Evolutionary conservation across 1,140 invertebrate species (phyloP).

Genomic region (Sipha flava): DNA sequence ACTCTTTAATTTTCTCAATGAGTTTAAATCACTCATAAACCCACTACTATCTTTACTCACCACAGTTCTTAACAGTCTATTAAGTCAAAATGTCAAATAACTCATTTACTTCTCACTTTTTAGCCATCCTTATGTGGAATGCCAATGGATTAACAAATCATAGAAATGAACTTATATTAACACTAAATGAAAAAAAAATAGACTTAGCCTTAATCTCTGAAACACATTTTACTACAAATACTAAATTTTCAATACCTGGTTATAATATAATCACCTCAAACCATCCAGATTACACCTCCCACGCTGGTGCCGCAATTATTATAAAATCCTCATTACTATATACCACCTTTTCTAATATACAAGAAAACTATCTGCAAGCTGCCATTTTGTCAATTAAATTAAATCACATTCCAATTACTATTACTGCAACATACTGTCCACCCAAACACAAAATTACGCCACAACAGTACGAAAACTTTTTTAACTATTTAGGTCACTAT

Average conservation of each 20-base stretch:
- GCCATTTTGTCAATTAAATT: not conserved
- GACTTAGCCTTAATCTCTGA: no score
- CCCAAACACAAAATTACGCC: not conserved
- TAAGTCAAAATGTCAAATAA: not conserved
- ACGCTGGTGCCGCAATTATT: conserved; percentile 21
- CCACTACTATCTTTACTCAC: conserved; percentile 1
- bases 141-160: conserved; percentile 36
- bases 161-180: conserved; percentile 34
- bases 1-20: not conserved
- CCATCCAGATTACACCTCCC: conserved; percentile 11
- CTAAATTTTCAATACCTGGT: conserved; percentile 32
- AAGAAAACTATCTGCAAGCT: conserved; percentile 9
- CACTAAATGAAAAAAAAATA: conserved; percentile 35
- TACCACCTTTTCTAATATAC: not conserved
- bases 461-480: not conserved
- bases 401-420: not conserved
- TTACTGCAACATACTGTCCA: no score
- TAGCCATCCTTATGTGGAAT: conserved; percentile 33
- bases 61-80: not conserved
- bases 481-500: not conserved
- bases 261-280: not conserved
- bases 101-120: not conserved
- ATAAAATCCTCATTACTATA: not conserved
- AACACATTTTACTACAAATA: no score
- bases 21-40: conserved; percentile 4